Evolutionary conservation across 2,113 vertebrate species (phyloP), one percentile per base, ranked within the genome.

Genomic region (Tretioscincus oriximinensis): DNA sequence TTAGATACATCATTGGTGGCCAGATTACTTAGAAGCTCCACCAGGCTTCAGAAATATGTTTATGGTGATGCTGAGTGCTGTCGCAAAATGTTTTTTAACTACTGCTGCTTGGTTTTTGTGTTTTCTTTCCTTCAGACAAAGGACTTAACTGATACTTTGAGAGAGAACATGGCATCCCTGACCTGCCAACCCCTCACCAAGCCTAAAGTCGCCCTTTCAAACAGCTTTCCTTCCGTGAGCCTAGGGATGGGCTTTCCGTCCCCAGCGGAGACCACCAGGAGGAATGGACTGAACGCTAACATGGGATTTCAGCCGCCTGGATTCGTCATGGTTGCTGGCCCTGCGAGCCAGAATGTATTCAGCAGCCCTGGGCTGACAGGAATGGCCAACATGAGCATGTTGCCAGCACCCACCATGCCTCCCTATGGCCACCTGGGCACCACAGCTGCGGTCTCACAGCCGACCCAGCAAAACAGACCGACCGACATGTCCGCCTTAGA

Each of bases 131-230:
- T 95, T 35, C 94, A 99, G 98, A 94, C 97, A 9, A 99, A 99
- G 88, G 98, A 99, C 90, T 94, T 99, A 91, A 99, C 97, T 77
- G 97, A 96, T 91, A 98, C 97, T 49, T 91, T 99, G 86, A 92
- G 99, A 92, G 98, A 96, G 91, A 98, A 93, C 85, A 98, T 99
- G 96, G 93, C 96, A 0, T 97, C 97, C 7, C 89, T 99, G 80
- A 95, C 93, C 86, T 95, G 82, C 88, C 85, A 97, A 76, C 94
- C 97, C 12, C 76, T 97, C 86, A 93, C 87, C 82, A 94, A 94
- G 81, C 84, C 95, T 80, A 96, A 97, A 76, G 88, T 94, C 60
- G 79, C 92, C n/a, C 78, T 96, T 82, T 91, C 96, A 75, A 89
- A 91, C 81, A 92, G 90, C 81, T 96, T 97, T 89, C 92, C 97